Percentiles rank a stretch among this genome's conserved stretches.
phyloP scores from a whole-genome alignment of 2,888 invertebrate species.

The Leptopilina syphax region DNA sequence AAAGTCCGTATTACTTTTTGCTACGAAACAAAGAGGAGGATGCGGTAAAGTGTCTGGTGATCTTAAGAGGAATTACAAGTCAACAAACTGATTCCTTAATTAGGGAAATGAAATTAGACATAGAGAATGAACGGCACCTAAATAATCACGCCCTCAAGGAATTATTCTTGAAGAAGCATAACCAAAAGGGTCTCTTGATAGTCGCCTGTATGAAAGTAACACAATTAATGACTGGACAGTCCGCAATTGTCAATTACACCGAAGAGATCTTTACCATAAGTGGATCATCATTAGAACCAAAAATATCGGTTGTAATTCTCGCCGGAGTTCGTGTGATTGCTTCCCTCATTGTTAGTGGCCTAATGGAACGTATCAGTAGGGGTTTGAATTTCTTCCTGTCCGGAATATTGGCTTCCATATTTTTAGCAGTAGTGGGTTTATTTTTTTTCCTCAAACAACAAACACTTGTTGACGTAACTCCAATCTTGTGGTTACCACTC shows the following conservation, averaged over 20 bases:
- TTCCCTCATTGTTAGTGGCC: conserved; percentile 79
- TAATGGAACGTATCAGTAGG: conserved; percentile 82
- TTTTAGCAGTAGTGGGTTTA: conserved; percentile 79
- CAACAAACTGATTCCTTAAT: conserved; percentile 79
- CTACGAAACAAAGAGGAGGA: conserved; percentile 78
- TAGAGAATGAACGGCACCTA: conserved; percentile 74
- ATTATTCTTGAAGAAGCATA: conserved; percentile 77
- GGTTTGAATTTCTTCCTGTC: conserved; percentile 81
- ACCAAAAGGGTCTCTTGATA: conserved; percentile 80
- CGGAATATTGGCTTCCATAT: conserved; percentile 79
- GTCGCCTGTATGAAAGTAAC: conserved; percentile 81
- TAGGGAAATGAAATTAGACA: conserved; percentile 78
- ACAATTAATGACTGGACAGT: conserved; percentile 82
- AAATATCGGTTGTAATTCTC: conserved; percentile 79
- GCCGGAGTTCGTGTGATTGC: conserved; percentile 78
- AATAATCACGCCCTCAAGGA: conserved; percentile 64
- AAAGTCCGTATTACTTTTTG: conserved; percentile 82
- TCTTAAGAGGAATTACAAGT: conserved; percentile 77
- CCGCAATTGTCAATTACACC: conserved; percentile 80
- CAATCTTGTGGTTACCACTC: conserved; percentile 80
- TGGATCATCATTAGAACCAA: conserved; percentile 77
- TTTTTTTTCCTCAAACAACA: conserved; percentile 80
- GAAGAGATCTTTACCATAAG: conserved; percentile 82
- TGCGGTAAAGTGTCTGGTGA: conserved; percentile 80
- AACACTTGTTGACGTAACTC: conserved; percentile 77